Evolutionary conservation across 2,888 invertebrate species (phyloP).

Genomic region (Orthonychiurus folsomi): DNA sequence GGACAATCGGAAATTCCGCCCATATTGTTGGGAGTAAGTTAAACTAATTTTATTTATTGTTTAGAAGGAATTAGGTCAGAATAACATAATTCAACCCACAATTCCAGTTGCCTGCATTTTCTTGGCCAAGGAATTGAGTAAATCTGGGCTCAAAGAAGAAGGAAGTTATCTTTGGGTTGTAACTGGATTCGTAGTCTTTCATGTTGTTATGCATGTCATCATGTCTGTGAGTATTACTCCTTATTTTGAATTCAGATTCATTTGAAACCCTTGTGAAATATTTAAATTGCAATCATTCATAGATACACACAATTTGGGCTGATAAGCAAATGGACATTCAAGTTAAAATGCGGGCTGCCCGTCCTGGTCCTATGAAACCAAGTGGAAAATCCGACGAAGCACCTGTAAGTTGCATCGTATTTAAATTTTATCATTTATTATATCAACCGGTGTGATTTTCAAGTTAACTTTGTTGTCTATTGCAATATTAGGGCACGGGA

Average conservation of each 20-base stretch:
- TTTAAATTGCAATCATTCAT: neutral
- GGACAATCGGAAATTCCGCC: slow-evolving; percentile 77
- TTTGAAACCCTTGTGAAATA: neutral
- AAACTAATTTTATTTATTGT: slow-evolving; percentile 15
- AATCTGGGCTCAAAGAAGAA: slow-evolving; percentile 76
- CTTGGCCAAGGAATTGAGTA: slow-evolving; percentile 75
- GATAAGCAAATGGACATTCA: slow-evolving; percentile 33
- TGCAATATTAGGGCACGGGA: slow-evolving; percentile 55
- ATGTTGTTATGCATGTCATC: slow-evolving; percentile 76
- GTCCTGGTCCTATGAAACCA: slow-evolving; percentile 38
- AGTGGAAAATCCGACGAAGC: slow-evolving; percentile 33
- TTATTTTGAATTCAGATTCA: neutral
- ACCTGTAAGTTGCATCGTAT: slow-evolving; percentile 26
- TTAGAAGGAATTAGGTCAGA: neutral
- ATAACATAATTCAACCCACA: neutral
- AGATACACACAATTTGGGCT: slow-evolving; percentile 38
- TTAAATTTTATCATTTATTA: neutral
- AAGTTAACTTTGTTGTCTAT: slow-evolving; percentile 10
- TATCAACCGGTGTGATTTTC: slow-evolving; percentile 1
- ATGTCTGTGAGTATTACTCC: slow-evolving; percentile 60
- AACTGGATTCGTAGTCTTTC: slow-evolving; percentile 79
- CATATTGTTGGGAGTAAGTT: slow-evolving; percentile 76
- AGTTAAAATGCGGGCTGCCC: slow-evolving; percentile 30
- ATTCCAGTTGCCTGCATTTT: slow-evolving; percentile 66
- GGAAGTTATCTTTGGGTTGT: slow-evolving; percentile 80